A percentile compares a stretch with the other conserved stretches of the same genome.
Evolutionary conservation across 2,797 vertebrate species (phyloP).

Genomic region (Hapalemur alaotrensis): DNA sequence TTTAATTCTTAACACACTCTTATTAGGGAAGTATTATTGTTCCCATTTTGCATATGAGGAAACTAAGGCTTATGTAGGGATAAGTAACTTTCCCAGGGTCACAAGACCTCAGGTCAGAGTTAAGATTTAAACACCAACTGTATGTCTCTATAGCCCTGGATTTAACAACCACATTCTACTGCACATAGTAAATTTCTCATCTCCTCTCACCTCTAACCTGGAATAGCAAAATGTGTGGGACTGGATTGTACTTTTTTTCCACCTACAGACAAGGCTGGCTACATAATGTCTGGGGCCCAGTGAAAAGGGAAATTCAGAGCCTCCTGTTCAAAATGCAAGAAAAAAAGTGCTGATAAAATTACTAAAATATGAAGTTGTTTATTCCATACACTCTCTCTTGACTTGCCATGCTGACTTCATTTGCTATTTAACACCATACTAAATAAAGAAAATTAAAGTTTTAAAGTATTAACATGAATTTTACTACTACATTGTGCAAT

Average conservation of each 20-base stretch:
- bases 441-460: constrained; percentile 34
- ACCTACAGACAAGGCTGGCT: not conserved
- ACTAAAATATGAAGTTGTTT: not conserved
- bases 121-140: not conserved
- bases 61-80: not conserved
- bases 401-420: not conserved
- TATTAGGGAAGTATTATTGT: not conserved
- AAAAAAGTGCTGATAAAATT: not conserved
- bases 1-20: not conserved
- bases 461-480: not conserved
- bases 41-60: not conserved
- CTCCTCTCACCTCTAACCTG: not conserved
- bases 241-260: not conserved
- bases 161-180: not conserved
- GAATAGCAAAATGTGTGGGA: not conserved
- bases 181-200: not conserved
- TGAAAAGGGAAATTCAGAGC: not conserved
- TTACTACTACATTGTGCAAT: not conserved
- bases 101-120: not conserved
- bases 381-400: not conserved
- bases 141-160: not conserved
- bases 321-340: constrained; percentile 4
- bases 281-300: not conserved
- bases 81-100: not conserved
- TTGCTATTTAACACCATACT: constrained; percentile 21